Percentiles rank a stretch among this genome's conserved stretches.
Conservation (phyloP, 2,113 vertebrate genomes). For the Anhinga anhinga region DNA sequence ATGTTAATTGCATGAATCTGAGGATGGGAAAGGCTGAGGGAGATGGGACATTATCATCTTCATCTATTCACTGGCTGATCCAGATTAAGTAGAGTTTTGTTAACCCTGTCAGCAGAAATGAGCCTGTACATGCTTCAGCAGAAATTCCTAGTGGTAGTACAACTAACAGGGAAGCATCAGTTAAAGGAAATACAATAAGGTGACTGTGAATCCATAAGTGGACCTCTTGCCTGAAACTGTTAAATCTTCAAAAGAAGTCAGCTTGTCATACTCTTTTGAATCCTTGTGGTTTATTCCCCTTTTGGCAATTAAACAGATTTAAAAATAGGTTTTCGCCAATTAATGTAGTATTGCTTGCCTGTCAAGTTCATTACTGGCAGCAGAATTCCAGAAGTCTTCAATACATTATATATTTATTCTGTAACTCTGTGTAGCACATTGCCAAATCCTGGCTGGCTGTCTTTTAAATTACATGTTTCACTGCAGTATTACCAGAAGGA, state of each 20-base stretch:
- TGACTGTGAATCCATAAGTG: neutral
- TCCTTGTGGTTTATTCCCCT: neutral
- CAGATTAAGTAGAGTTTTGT: neutral
- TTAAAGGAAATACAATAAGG: neutral
- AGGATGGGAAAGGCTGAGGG: neutral
- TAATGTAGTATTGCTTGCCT: neutral
- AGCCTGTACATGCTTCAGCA: neutral
- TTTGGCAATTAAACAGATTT: neutral
- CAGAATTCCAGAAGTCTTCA: neutral
- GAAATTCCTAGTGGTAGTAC: neutral
- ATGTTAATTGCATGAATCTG: neutral
- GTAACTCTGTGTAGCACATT: neutral
- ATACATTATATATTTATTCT: neutral
- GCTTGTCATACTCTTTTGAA: neutral
- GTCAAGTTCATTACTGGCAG: neutral
- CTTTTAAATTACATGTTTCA: neutral
- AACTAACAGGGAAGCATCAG: neutral
- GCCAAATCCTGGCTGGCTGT: neutral
- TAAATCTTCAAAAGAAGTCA: neutral
- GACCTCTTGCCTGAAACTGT: neutral
- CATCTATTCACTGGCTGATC: neutral
- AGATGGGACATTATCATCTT: neutral
- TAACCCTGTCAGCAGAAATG: constrained; percentile 12
- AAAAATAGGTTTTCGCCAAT: neutral
- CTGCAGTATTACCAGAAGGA: neutral